A percentile compares a stretch with the other conserved stretches of the same genome.
Evolutionary conservation across 2,113 vertebrate genomes (phyloP).

Genomic region (Lipotes vexillifer): DNA sequence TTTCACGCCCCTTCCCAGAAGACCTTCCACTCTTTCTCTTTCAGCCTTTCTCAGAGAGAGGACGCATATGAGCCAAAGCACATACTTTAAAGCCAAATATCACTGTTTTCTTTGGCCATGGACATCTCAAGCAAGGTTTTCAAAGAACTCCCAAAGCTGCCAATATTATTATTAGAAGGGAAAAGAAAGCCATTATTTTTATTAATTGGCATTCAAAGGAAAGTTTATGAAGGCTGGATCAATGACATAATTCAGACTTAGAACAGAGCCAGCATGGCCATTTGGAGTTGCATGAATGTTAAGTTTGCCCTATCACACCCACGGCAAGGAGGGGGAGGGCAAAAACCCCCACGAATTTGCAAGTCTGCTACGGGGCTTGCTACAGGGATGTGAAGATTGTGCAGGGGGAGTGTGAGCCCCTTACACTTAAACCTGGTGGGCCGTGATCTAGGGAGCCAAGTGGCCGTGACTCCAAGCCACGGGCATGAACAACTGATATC

Average conservation of each 20-base stretch:
- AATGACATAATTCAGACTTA: not conserved
- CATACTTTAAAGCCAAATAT: not conserved
- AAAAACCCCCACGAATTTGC: too few relatives aligned
- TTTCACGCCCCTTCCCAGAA: not conserved
- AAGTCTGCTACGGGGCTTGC: not conserved
- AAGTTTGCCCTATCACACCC: too few relatives aligned
- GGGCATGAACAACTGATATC: not conserved
- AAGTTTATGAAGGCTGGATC: not conserved
- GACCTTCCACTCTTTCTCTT: not conserved
- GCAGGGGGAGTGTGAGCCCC: rapidly evolving
- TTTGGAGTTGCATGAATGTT: rapidly evolving
- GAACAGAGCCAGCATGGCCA: not conserved
- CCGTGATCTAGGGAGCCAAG: not conserved
- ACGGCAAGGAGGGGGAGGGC: rapidly evolving
- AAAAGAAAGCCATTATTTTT: not conserved
- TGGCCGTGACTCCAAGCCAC: not conserved
- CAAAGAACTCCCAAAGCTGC: not conserved
- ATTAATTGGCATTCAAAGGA: not conserved
- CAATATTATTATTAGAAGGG: not conserved
- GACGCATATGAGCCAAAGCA: not conserved
- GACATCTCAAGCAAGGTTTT: not conserved
- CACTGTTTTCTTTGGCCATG: not conserved
- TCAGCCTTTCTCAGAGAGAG: not conserved
- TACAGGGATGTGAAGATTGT: too few relatives aligned
- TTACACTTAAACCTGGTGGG: rapidly evolving